A percentile compares a stretch with the other conserved stretches of the same genome.
phyloP scores from a whole-genome alignment of 2,797 vertebrate species.

The Podarcis siculus region DNA sequence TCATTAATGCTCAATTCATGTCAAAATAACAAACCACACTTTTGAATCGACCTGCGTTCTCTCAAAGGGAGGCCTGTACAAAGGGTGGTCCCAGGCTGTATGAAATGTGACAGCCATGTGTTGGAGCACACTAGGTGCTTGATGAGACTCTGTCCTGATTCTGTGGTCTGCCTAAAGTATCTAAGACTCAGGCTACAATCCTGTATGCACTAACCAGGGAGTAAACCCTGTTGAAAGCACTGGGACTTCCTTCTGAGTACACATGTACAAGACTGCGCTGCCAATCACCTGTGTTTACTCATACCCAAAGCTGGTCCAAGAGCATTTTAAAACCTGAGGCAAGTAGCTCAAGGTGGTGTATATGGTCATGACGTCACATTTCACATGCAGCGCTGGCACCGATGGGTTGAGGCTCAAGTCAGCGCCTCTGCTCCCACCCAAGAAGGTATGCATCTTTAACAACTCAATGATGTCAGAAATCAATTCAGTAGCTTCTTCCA shows the following conservation, averaged over 20 bases:
- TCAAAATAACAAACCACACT: conserved; percentile 2
- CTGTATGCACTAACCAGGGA: too few relatives aligned
- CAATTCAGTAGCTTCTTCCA: not conserved
- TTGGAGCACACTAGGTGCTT: not conserved
- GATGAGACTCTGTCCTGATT: not conserved
- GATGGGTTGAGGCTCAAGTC: not conserved
- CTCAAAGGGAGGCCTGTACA: not conserved
- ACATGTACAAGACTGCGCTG: too few relatives aligned
- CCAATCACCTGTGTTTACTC: not conserved
- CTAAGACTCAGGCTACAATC: not conserved
- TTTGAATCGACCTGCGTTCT: not conserved
- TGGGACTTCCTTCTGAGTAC: too few relatives aligned
- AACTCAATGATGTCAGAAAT: not conserved
- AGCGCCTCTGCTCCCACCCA: not conserved
- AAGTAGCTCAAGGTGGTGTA: too few relatives aligned
- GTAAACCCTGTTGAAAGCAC: too few relatives aligned
- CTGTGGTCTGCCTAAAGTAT: not conserved
- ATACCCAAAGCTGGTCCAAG: too few relatives aligned
- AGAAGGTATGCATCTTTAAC: not conserved
- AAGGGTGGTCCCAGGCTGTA: not conserved
- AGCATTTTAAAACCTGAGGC: too few relatives aligned
- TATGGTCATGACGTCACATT: too few relatives aligned
- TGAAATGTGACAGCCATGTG: not conserved
- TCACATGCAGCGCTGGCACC: too few relatives aligned
- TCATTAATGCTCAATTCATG: conserved; percentile 18